Conservation (phyloP, 1,140 invertebrate species). For the Littorina saxatilis region DNA sequence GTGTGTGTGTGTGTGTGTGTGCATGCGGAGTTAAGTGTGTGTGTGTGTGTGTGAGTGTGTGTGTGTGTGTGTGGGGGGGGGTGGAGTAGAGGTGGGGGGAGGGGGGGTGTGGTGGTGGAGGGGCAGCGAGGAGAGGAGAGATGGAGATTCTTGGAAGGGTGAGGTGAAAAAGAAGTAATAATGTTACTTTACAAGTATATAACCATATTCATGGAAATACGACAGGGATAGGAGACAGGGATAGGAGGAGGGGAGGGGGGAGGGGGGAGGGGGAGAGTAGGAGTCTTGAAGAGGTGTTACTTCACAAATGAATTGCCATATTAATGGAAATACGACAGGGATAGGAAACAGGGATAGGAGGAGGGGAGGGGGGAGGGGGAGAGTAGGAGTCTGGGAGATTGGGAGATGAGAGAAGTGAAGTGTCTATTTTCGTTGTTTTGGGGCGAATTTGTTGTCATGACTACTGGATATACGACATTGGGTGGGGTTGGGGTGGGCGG, state of each 20-base stretch:
- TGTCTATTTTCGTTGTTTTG: too few relatives aligned
- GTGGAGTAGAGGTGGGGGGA: not conserved
- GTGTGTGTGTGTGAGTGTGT: too few relatives aligned
- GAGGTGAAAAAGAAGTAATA: too few relatives aligned
- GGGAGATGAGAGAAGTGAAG: constrained; percentile 13
- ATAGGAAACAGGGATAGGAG: not conserved
- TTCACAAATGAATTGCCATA: too few relatives aligned
- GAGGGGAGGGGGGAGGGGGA: not conserved
- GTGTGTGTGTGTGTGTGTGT: not conserved
- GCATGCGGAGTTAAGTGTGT: too few relatives aligned
- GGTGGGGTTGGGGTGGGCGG: too few relatives aligned
- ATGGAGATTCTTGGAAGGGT: not conserved
- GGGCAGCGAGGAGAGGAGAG: not conserved
- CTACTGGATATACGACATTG: too few relatives aligned
- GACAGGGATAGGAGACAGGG: not conserved
- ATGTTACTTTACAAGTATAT: too few relatives aligned
- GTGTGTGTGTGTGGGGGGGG: not conserved
- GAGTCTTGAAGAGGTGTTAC: too few relatives aligned
- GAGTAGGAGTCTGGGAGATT: not conserved
- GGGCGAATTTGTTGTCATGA: too few relatives aligned
- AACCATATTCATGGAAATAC: too few relatives aligned
- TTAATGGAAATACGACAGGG: too few relatives aligned
- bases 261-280: not conserved
- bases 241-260: not conserved
- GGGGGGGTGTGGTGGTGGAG: not conserved